Evolutionary conservation across 2,113 vertebrate genomes (phyloP).

Genomic region (Elephas maximus): DNA sequence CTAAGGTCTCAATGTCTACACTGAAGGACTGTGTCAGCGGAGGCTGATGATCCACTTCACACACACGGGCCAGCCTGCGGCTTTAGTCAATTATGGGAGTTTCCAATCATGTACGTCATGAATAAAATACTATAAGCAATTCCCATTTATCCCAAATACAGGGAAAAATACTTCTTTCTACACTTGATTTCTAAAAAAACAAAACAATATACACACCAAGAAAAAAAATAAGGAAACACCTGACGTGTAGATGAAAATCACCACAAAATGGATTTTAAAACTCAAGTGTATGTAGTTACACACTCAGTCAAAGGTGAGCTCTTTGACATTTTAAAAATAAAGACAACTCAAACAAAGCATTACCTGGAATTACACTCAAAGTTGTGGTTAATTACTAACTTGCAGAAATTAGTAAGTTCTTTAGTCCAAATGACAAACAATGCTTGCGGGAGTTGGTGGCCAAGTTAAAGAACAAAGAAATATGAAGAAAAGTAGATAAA

Average conservation of each 20-base stretch:
- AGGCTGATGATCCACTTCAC: neutral
- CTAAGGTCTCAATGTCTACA: neutral
- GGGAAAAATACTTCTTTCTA: neutral
- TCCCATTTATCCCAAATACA: neutral
- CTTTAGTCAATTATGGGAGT: neutral
- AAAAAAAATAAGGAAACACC: neutral
- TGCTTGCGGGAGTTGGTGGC: neutral
- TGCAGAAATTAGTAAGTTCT: neutral
- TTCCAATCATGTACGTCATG: slow-evolving; percentile 1
- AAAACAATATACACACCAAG: neutral
- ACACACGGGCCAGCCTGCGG: neutral
- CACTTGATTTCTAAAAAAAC: neutral
- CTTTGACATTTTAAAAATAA: slow-evolving; percentile 1
- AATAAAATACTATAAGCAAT: slow-evolving; percentile 8
- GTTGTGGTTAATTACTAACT: neutral
- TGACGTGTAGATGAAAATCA: neutral
- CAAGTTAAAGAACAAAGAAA: slow-evolving; percentile 51
- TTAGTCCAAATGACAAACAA: neutral
- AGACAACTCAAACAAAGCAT: neutral
- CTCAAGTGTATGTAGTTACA: neutral
- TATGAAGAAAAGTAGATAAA: neutral
- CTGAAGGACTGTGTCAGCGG: neutral
- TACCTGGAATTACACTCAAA: neutral
- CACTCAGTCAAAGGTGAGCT: neutral
- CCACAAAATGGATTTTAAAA: neutral